These are phyloP conservation scores for Engystomops pustulosus DNA, from an alignment of 2,113 vertebrate species.

Conservation along the genomic window DNA sequence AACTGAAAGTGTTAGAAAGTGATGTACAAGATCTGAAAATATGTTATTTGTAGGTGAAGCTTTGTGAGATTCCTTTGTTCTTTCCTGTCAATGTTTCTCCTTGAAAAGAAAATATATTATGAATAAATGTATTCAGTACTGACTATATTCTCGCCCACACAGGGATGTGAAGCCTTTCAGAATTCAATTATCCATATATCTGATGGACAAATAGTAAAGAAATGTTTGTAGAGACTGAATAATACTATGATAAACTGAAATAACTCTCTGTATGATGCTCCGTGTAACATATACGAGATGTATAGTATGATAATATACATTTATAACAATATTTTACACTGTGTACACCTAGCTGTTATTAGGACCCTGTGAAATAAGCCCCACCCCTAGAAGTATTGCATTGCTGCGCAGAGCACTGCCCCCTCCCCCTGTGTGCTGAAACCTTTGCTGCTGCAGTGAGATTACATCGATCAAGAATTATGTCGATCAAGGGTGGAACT, in stretches of 20 bases:
- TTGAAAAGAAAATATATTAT: conserved; percentile 9
- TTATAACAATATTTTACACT: neutral
- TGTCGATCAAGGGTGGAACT: too few relatives aligned
- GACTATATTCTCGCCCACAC: neutral
- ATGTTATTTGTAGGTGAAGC: neutral
- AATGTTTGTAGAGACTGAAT: neutral
- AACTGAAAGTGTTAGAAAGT: neutral
- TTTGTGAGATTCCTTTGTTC: neutral
- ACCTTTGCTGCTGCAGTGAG: too few relatives aligned
- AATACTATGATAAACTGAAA: neutral
- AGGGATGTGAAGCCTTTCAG: neutral
- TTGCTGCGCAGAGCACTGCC: too few relatives aligned
- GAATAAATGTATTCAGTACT: conserved; percentile 1
- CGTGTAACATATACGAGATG: neutral
- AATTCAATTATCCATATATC: neutral
- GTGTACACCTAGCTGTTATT: too few relatives aligned
- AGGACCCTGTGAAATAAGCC: too few relatives aligned
- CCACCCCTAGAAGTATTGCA: too few relatives aligned
- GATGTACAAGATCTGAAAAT: conserved; percentile 6
- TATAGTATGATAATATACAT: neutral
- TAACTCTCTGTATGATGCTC: neutral
- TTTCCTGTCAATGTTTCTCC: conserved; percentile 33
- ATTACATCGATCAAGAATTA: too few relatives aligned
- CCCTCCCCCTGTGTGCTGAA: too few relatives aligned
- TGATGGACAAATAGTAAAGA: neutral